These are phyloP conservation scores for Microplitis deprimator DNA, from an alignment of 2,888 invertebrate species.

Conservation along the genomic window DNA sequence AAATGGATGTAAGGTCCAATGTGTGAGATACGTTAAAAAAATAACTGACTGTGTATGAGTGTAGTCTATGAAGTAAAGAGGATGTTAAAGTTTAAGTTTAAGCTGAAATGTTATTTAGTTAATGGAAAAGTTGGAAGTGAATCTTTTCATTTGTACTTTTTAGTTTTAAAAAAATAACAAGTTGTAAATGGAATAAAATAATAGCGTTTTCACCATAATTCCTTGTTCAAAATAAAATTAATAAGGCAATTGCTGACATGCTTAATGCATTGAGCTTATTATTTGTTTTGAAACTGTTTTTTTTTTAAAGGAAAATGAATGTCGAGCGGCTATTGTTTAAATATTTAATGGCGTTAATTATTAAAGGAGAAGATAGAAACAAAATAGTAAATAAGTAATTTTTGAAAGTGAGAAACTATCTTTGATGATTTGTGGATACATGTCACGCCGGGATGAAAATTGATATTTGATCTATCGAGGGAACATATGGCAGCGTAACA, in stretches of 20 bases:
- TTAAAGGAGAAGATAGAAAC: too few species aligned
- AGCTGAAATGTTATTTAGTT: neutral
- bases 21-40: neutral
- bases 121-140: neutral
- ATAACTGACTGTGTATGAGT: neutral
- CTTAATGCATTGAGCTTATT: too few species aligned
- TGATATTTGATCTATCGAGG: neutral
- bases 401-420: neutral
- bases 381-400: neutral
- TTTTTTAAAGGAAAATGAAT: neutral
- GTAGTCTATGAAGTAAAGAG: neutral
- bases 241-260: neutral
- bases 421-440: neutral
- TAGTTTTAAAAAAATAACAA: neutral
- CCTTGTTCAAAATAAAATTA: neutral
- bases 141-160: neutral
- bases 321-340: neutral
- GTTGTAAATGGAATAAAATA: neutral
- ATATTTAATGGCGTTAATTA: neutral
- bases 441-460: neutral
- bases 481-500: neutral
- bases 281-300: too few species aligned
- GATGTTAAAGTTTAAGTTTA: constrained; percentile 1
- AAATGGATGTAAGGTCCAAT: neutral
- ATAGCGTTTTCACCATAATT: neutral